Evolutionary conservation across 2,113 vertebrate species (phyloP), one percentile per base, ranked within the genome.

Genomic region (Mormoops blainvillei): DNA sequence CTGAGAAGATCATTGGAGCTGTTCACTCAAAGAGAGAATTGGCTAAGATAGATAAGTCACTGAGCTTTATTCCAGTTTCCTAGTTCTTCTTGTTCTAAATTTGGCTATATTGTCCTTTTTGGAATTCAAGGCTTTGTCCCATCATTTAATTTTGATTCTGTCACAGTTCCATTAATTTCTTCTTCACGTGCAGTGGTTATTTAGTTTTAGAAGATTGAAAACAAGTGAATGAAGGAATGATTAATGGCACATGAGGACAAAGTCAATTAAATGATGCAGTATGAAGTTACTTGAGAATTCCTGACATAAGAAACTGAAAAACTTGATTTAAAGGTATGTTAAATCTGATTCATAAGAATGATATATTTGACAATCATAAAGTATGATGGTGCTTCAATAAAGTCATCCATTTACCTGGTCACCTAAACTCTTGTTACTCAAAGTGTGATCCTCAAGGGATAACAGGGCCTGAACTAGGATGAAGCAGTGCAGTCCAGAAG

Each of bases 191-290:
- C 67, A 33, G 68, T 48, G 33, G 77, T 61, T 71, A n/a, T 84
- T 88, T 82, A 50, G 85, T 81, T 71, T 91, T 56, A 89, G 67
- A 94, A 58, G 68, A 91, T 26, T 86, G 77, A 92, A 95, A 76
- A 63, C 24, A 18, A 18, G 11, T 81, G 76, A 94, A 50, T 94
- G 41, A 61, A 31, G 68, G 63, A 71, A 48, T 96, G 93, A 85
- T 77, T 87, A 45, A 78, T 87, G 70, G 52, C 24, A 22, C 15
- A 28, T 10, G 45, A 90, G 52, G 45, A 81, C n/a, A 73, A 93
- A 94, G 56, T 52, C 80, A 84, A 50, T 78, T 78, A 70, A 84
- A 81, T 16, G 24, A 80, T 38, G 54, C 16, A 71, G 70, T 63
- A 3, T 70, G 41, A 77, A 74, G 54, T 89, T 81, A 43, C 86